A percentile compares a stretch with the other conserved stretches of the same genome.
phyloP scores from a whole-genome alignment of 2,797 vertebrate genomes.

The Cichlasoma orientale region DNA sequence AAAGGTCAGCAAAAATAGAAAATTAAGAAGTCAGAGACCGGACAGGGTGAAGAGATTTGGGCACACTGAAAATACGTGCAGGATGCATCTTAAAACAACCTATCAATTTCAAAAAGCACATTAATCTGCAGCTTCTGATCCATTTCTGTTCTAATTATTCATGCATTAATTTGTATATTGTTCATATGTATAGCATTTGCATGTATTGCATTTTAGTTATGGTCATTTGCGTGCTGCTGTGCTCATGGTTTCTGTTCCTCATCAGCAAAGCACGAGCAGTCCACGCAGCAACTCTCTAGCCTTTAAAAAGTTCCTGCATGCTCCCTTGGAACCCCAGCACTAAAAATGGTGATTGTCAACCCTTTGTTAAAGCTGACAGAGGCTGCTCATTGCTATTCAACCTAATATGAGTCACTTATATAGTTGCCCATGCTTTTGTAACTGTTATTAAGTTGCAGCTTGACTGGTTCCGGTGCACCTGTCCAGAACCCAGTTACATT shows the following conservation, averaged over 20 bases:
- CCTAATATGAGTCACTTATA: slow-evolving; percentile 63
- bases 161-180: not conserved
- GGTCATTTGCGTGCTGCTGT: not conserved
- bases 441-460: slow-evolving; percentile 20
- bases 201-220: not conserved
- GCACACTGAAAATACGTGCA: not conserved
- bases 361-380: slow-evolving; percentile 57
- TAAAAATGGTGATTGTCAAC: slow-evolving; percentile 46
- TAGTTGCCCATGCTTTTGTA: slow-evolving; percentile 40
- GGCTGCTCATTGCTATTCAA: slow-evolving; percentile 63
- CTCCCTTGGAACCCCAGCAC: slow-evolving; percentile 30
- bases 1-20: not conserved
- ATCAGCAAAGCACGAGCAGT: not conserved
- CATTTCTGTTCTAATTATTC: not conserved
- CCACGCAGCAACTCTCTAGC: not conserved
- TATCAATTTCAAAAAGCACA: too few relatives aligned
- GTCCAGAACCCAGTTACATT: slow-evolving; percentile 1
- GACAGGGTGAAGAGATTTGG: not conserved
- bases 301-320: slow-evolving; percentile 22
- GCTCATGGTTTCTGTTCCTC: not conserved
- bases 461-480: slow-evolving; percentile 7
- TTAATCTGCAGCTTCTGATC: too few relatives aligned
- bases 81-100: not conserved
- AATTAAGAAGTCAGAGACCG: not conserved
- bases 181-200: not conserved